Base-by-base conservation (phyloP, 2,113 vertebrate genomes). In the Empidonax alnorum region DNA sequence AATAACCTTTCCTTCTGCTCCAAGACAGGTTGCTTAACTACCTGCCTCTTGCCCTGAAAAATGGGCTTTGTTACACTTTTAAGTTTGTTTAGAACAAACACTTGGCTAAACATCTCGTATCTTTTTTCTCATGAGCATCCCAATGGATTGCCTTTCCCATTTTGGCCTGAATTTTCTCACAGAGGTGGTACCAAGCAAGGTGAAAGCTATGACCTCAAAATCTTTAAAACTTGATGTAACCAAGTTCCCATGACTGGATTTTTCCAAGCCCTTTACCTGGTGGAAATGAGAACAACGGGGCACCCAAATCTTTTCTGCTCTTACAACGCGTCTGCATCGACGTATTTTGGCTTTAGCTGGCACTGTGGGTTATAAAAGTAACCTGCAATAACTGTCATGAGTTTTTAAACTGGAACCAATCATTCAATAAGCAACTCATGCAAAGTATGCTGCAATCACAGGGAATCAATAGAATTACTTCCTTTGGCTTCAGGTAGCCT, bases 61-160 rank as follows among this genome's bases (percentile, higher is more conserved):
- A 24, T 2, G 0, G 28, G 50, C 31, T 69, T 82, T 3, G 7
- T 66, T 53, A 42, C 0, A 2, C 15, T 47, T 58, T n/a, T 17
- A 33, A 65, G 41, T 49, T 84, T 76, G 20, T 44, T 86, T 63
- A 75, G 41, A 31, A 37, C 31, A 37, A 86, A 7, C 30, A 42
- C 27, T 63, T 30, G 47, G 19, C 42, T 46, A 47, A 80, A 41
- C 52, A 31, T 55, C 75, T 74, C 52, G 9, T 28, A 3, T 8
- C 84, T 87, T 62, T 80, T 22, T 75, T 77, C 86, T 86, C 37
- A 10, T 13, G 8, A 61, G 14, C 19, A 47, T 63, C 10, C 0
- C 0, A 31, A 23, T 14, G 24, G 44, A 46, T 44, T 42, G 14
- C 0, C 0, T 46, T 47, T 50, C 69, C 50, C 18, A 13, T 47